Base-by-base conservation (phyloP, 2,797 vertebrate species). In the Acanthiza pusilla region DNA sequence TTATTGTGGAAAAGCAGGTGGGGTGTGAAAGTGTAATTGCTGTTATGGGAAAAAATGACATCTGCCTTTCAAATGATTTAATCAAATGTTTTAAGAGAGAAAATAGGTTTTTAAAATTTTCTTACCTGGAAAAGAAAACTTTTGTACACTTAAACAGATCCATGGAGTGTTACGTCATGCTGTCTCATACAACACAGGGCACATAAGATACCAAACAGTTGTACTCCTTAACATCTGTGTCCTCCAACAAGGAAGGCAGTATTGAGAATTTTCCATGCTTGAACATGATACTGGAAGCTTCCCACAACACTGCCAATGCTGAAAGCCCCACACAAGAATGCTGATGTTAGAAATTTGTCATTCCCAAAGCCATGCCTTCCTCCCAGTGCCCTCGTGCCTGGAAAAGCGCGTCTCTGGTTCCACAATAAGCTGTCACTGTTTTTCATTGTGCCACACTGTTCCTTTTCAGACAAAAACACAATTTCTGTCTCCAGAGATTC, bases 191-290 rank as follows among this genome's bases (percentile, higher is more conserved):
- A 60, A 29, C 40, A 26, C 6, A n/a, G 74, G 21, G 48, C 50
- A 77, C 22, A 17, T 51, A 54, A 77, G 40, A 89, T 87, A 47
- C 42, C 22, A 36, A 47, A 29, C 68, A 85, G 72, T 65, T 92
- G 34, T 77, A 45, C 23, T 83, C 60, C 34, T 65, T 72, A 91
- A 88, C 84, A 83, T 92, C 92, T 96, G 94, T 77, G 58, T 88
- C 50, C 32, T 95, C 16, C 78, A 94, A 93, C 89, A 94, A 94
- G 92, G 47, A 68, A 89, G 53, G 77, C 96, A 93, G 67, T 94
- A 97, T 77, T 85, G 78, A 96, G 81, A 85, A 91, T 92, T 96
- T 94, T 91, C 78, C 82, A 85, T 8, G 68, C 86, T 85, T 81
- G 81, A 95, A 96, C 45, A 75, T 27, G 85, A 92, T 75, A 40